Conservation (phyloP, 1,140 invertebrate genomes). For the Drosophila aff. region DNA sequence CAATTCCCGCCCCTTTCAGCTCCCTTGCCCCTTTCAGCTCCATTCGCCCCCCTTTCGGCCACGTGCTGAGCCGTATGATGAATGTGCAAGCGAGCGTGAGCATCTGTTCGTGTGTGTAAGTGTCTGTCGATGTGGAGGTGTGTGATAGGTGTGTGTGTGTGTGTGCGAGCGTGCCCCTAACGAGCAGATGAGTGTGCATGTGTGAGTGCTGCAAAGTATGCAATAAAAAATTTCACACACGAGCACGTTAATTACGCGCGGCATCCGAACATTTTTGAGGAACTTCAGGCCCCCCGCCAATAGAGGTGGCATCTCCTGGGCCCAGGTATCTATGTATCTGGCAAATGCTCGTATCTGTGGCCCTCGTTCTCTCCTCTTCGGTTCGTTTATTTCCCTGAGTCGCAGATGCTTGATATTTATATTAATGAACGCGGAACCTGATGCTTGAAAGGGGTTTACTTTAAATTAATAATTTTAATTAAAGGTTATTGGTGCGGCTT, state of each 20-base stretch:
- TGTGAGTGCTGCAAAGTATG: conserved; percentile 69
- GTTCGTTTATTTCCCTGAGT: conserved; percentile 6
- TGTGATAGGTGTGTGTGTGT: conserved; percentile 6
- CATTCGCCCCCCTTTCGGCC: conserved; percentile 11
- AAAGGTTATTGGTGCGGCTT: conserved; percentile 10
- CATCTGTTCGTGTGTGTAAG: conserved; percentile 68
- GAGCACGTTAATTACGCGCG: conserved; percentile 71
- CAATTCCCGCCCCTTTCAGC: not conserved
- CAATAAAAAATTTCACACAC: conserved; percentile 82
- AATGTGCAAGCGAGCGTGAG: conserved; percentile 81
- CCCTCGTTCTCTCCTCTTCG: not conserved
- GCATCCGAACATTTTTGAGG: conserved; percentile 42
- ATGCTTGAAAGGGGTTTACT: not conserved
- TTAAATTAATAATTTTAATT: conserved; percentile 8
- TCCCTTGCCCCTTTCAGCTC: conserved; percentile 1
- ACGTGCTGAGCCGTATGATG: conserved; percentile 78
- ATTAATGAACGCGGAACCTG: not conserved
- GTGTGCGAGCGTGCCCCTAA: conserved; percentile 41
- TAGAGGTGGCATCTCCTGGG: not conserved
- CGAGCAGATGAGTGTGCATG: conserved; percentile 57
- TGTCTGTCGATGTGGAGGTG: conserved; percentile 39
- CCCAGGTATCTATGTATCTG: conserved; percentile 9
- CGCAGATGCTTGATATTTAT: conserved; percentile 7
- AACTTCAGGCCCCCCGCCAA: conserved; percentile 22
- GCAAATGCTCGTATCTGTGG: not conserved